Base-by-base conservation (phyloP, 2,113 vertebrate species). In the Macquaria ambigua region DNA sequence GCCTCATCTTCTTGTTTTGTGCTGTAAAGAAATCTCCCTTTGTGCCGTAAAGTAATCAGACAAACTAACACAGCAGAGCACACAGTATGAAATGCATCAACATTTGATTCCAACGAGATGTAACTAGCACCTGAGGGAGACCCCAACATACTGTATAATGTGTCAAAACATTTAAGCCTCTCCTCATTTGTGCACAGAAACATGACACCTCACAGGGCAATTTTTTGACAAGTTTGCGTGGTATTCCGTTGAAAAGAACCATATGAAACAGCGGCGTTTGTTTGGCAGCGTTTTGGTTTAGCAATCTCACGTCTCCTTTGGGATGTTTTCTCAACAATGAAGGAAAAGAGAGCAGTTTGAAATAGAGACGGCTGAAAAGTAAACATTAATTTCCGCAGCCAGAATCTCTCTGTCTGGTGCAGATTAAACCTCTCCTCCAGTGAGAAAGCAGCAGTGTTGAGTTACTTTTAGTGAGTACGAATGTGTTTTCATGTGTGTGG, bases 331-430 rank as follows among this genome's bases (percentile, higher is more conserved):
- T 75, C 89, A 90, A 90, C 90, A 93, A 77, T 39, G 82, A 41
- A 34, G 85, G 55, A 62, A 87, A 90, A 77, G 83, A 83, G 76
- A 72, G 62, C 43, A 3, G 87, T 81, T 89, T 82, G 91, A 93
- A 93, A 93, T 81, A 90, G 92, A 93, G 91, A 92, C 64, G 55
- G 71, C 80, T 66, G 78, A 63, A 92, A 92, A 89, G 92, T 93
- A 94, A 94, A 95, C 93, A 94, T 94, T 94, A 79, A 94, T 95
- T 94, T 94, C 93, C 91, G 86, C 74, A 61, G 90, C 55, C 86
- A 89, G 89, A 87, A 89, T 90, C 89, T 91, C 84, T 81, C 61
- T 85, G 88, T 89, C 93, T 94, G 92, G 89, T 93, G 91, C 86
- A 79, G 79, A 93, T 94, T 93, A 92, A 87, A 77, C 56, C 82